Percentiles rank a stretch among this genome's conserved stretches.
Conservation (phyloP, 2,113 vertebrate species). For the Triplophysa siluroides region DNA sequence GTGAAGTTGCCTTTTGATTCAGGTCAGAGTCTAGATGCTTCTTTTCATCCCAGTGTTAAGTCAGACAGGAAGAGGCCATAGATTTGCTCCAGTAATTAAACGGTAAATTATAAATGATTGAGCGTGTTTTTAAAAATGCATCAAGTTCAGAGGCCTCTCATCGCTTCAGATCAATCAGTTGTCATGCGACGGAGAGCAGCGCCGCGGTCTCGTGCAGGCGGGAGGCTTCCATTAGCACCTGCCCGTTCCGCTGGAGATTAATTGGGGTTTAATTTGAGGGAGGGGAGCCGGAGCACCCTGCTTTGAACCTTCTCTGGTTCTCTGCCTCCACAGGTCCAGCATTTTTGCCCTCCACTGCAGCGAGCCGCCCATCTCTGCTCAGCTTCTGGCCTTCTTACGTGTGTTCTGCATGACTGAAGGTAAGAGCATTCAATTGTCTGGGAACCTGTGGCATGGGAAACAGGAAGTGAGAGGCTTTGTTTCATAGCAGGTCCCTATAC, state of each 20-base stretch:
- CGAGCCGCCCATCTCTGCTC: slow-evolving; percentile 92
- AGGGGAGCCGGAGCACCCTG: not conserved
- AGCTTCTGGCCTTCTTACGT: slow-evolving; percentile 94
- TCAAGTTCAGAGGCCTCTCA: slow-evolving; percentile 50
- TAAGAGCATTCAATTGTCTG: slow-evolving; percentile 57
- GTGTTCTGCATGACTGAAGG: slow-evolving; percentile 99
- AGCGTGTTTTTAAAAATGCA: slow-evolving; percentile 58
- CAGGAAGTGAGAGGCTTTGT: slow-evolving; percentile 18
- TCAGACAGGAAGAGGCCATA: slow-evolving; percentile 43
- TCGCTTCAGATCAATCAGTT: slow-evolving; percentile 56
- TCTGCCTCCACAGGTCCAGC: slow-evolving; percentile 80
- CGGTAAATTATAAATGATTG: slow-evolving; percentile 58
- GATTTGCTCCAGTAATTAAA: slow-evolving; percentile 51
- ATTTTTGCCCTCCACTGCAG: slow-evolving; percentile 91
- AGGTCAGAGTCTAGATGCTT: slow-evolving; percentile 32
- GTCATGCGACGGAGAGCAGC: slow-evolving; percentile 42
- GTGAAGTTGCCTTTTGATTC: slow-evolving; percentile 55
- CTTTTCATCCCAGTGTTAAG: slow-evolving; percentile 23
- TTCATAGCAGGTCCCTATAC: not conserved
- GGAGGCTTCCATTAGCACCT: slow-evolving; percentile 45
- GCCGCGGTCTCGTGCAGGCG: not conserved
- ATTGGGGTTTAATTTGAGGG: slow-evolving; percentile 35
- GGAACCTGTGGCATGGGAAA: not conserved
- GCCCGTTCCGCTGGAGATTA: slow-evolving; percentile 35
- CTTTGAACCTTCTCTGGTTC: slow-evolving; percentile 1